Percentiles rank a stretch among this genome's conserved stretches.
Evolutionary conservation across 2,797 vertebrate genomes (phyloP).

Genomic region (Clarias pachynema): DNA sequence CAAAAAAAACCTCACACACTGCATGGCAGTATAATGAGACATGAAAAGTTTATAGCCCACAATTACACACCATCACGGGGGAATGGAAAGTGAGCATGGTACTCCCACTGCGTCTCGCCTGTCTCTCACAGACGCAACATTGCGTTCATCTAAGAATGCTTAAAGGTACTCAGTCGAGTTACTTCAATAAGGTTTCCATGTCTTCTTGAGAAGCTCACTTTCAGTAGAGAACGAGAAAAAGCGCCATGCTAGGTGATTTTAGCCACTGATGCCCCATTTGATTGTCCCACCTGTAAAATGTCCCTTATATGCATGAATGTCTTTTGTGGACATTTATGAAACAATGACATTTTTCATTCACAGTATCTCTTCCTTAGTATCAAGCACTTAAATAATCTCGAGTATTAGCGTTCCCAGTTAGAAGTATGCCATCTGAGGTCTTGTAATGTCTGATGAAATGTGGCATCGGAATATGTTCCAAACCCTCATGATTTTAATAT

Average conservation of each 20-base stretch:
- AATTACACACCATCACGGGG: constrained; percentile 55
- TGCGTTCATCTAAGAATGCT: neutral
- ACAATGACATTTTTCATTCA: neutral
- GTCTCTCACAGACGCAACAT: neutral
- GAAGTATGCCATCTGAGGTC: neutral
- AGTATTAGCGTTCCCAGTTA: neutral
- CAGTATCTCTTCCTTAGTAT: too few species aligned
- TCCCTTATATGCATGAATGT: neutral
- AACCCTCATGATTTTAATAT: neutral
- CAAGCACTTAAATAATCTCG: neutral
- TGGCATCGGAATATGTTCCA: neutral
- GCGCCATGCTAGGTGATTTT: neutral
- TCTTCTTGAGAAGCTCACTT: neutral
- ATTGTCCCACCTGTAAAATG: neutral
- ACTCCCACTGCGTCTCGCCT: constrained; percentile 54
- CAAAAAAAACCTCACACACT: constrained; percentile 42
- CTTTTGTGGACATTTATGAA: neutral
- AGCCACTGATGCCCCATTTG: neutral
- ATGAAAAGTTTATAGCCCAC: constrained; percentile 63
- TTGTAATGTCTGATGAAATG: neutral
- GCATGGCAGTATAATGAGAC: constrained; percentile 69
- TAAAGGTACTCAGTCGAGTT: neutral
- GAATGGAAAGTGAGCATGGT: constrained; percentile 59
- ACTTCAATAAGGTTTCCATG: neutral
- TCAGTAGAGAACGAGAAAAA: neutral